Evolutionary conservation across 1,140 invertebrate genomes (phyloP), one percentile per base, ranked within the genome.

Genomic region (Zaprionus tsacasi): DNA sequence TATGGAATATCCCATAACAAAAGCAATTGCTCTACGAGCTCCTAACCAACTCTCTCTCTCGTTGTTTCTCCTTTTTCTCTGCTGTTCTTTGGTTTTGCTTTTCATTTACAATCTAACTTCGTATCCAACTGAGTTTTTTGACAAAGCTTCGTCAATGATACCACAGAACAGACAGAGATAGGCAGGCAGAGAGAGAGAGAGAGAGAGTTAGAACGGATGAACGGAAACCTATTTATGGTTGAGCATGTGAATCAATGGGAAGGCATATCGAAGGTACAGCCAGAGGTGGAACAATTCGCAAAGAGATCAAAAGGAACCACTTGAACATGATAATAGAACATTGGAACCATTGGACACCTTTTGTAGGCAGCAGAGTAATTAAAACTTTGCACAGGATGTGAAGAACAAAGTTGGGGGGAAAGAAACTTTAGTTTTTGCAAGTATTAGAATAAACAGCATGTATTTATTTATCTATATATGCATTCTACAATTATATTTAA

Each of bases 1-100:
- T 65, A 71, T 69, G 61, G 67, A 45, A 45, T 70, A 43, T 59
- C n/a, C 36, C 25, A 40, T 40, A 70, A 63, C 71, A 63, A 74
- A 68, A 63, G 52, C 71, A 60, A 74, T 61, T 61, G 71, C 71
- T 50, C 21, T 57, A 64, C 52, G 55, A 57, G 60, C 38, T 27
- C 17, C 40, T 25, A 48, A 36, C 38, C 15, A 33, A 6, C 27
- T 48, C 43, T 40, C 8, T 36, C 27, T 30, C 27, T 30, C 17
- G n/a, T n/a, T n/a, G n/a, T n/a, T n/a, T n/a, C n/a, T n/a, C 6
- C 13, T 6, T 7, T 40, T 5, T 2, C 38, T n/a, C 11, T n/a
- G 1, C 27, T 6, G 27, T 6, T 30, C 27, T 30, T 30, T 30
- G 27, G 21, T n/a, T 64, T 64, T 55, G 48, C 2, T 43, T 66